A percentile compares a stretch with the other conserved stretches of the same genome.
These are phyloP conservation scores for Triops longicaudatus DNA, from an alignment of 1,140 invertebrate species.

Conservation along the genomic window DNA sequence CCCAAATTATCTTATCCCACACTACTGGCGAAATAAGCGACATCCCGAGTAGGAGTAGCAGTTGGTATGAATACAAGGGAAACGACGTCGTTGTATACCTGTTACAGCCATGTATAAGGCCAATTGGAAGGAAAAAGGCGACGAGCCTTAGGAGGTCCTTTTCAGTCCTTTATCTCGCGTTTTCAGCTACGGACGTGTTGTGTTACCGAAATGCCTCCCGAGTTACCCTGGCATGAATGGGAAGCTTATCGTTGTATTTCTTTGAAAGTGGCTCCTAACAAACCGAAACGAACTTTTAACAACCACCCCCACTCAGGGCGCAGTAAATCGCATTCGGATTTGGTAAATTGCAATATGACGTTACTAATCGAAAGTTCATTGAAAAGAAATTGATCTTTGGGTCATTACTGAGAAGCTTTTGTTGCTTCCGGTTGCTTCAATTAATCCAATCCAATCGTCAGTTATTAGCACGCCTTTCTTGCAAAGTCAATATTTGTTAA, in stretches of 20 bases:
- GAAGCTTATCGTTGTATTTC: neutral
- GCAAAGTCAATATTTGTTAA: neutral
- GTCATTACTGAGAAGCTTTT: neutral
- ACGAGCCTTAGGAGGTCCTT: neutral
- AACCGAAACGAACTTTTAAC: neutral
- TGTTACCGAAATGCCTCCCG: neutral
- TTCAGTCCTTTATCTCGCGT: neutral
- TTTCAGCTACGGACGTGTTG: neutral
- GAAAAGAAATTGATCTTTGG: neutral
- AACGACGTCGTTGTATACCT: no score
- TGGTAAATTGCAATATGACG: slow-evolving; percentile 13
- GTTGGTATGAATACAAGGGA: no score
- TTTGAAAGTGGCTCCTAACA: neutral
- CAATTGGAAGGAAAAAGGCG: no score
- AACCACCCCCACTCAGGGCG: neutral
- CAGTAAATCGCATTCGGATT: slow-evolving; percentile 27
- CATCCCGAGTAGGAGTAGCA: no score
- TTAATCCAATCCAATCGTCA: no score
- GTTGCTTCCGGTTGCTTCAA: no score
- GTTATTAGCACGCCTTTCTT: no score
- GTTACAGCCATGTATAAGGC: no score
- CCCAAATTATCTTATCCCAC: slow-evolving; percentile 4
- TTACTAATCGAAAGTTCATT: neutral
- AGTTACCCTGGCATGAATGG: slow-evolving; percentile 14
- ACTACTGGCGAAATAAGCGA: neutral